phyloP scores from a whole-genome alignment of 2,797 vertebrate genomes.

The Basileuterus tristriatus region DNA sequence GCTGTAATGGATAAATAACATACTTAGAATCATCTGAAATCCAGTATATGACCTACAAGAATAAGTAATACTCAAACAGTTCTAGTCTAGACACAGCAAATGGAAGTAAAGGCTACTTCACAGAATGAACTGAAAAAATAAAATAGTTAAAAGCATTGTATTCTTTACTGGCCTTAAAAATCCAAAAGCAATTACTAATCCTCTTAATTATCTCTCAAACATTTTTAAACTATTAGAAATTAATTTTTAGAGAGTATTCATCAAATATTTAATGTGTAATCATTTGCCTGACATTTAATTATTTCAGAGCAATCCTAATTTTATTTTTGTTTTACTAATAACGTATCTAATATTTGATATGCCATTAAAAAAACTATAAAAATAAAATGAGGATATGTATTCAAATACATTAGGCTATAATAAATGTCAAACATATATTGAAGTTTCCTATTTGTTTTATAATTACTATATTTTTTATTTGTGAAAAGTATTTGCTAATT shows the following conservation, averaged over 20 bases:
- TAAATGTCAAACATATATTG: slow-evolving; percentile 37
- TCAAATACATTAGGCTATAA: slow-evolving; percentile 48
- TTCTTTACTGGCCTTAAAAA: slow-evolving; percentile 3
- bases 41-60: background rate
- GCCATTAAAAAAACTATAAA: slow-evolving; percentile 34
- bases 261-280: slow-evolving; percentile 55
- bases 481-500: slow-evolving; percentile 24
- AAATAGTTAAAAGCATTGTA: background rate
- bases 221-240: slow-evolving; percentile 37
- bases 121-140: background rate
- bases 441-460: slow-evolving; percentile 18
- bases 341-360: slow-evolving; percentile 37
- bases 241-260: slow-evolving; percentile 36
- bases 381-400: slow-evolving; percentile 21
- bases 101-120: background rate
- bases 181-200: slow-evolving; percentile 18
- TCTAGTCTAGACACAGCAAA: background rate
- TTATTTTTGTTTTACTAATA: slow-evolving; percentile 56
- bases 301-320: slow-evolving; percentile 35
- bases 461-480: slow-evolving; percentile 5
- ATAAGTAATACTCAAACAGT: background rate
- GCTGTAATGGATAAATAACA: background rate
- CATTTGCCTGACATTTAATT: slow-evolving; percentile 53
- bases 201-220: slow-evolving; percentile 40
- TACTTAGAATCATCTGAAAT: background rate